phyloP scores from a whole-genome alignment of 2,797 vertebrate genomes.

The Tapera naevia region DNA sequence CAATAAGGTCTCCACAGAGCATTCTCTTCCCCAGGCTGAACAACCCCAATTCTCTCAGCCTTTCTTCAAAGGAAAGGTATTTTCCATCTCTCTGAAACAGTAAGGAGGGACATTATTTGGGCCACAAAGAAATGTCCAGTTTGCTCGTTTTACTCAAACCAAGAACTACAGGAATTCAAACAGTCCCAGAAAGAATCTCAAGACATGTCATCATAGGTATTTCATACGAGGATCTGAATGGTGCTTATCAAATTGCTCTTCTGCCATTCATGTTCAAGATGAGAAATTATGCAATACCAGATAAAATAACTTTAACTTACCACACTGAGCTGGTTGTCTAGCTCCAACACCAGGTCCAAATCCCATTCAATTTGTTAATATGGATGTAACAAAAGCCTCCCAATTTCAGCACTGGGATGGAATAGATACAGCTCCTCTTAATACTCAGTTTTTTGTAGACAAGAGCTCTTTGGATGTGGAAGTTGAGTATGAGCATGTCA shows the following conservation, averaged over 20 bases:
- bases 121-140: neutral
- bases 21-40: too few relatives aligned
- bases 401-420: neutral
- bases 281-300: neutral
- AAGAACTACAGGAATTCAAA: fast-evolving
- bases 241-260: neutral
- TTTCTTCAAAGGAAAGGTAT: too few relatives aligned
- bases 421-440: neutral
- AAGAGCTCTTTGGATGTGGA: neutral
- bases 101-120: neutral
- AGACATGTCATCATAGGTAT: neutral
- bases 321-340: fast-evolving
- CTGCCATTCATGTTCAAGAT: neutral
- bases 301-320: neutral
- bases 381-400: neutral
- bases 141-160: neutral
- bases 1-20: too few relatives aligned
- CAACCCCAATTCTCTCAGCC: too few relatives aligned
- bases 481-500: neutral
- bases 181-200: neutral
- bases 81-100: neutral
- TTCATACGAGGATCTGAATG: too few relatives aligned
- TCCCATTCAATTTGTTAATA: neutral
- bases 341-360: neutral
- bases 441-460: neutral